These are phyloP conservation scores for Pterostichus niger DNA, from an alignment of 2,888 invertebrate species.

Conservation along the genomic window DNA sequence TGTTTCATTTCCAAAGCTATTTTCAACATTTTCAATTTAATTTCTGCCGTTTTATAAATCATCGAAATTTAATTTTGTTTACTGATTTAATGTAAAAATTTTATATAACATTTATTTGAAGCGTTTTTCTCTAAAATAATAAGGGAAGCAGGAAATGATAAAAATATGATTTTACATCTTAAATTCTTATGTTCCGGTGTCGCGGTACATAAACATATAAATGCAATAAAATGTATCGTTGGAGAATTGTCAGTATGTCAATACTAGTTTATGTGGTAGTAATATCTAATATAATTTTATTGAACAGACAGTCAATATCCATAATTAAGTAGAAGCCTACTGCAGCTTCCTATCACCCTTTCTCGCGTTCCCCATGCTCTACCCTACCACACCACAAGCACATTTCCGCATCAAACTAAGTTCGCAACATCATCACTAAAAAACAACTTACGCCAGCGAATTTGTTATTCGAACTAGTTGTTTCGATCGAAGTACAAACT, in stretches of 20 bases:
- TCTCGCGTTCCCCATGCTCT: too few relatives aligned
- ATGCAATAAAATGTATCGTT: too few relatives aligned
- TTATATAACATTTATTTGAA: too few relatives aligned
- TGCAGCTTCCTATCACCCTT: background rate
- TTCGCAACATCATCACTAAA: background rate
- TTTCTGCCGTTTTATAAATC: too few relatives aligned
- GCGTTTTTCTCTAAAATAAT: too few relatives aligned
- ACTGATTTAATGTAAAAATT: too few relatives aligned
- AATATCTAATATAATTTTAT: background rate
- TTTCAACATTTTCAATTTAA: too few relatives aligned
- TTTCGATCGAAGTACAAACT: background rate
- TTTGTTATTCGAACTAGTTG: background rate
- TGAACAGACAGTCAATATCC: background rate
- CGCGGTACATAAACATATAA: background rate
- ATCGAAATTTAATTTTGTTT: too few relatives aligned
- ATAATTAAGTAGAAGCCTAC: background rate
- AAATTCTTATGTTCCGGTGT: too few relatives aligned
- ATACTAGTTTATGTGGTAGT: background rate
- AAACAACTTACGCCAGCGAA: background rate
- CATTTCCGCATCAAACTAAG: background rate
- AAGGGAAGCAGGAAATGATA: too few relatives aligned
- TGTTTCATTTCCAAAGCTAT: too few relatives aligned
- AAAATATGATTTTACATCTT: too few relatives aligned
- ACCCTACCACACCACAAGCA: background rate
- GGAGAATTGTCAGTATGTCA: background rate